Evolutionary conservation across 1,140 invertebrate genomes (phyloP), one percentile per base, ranked within the genome.

Genomic region (Heliconius hewitsoni): DNA sequence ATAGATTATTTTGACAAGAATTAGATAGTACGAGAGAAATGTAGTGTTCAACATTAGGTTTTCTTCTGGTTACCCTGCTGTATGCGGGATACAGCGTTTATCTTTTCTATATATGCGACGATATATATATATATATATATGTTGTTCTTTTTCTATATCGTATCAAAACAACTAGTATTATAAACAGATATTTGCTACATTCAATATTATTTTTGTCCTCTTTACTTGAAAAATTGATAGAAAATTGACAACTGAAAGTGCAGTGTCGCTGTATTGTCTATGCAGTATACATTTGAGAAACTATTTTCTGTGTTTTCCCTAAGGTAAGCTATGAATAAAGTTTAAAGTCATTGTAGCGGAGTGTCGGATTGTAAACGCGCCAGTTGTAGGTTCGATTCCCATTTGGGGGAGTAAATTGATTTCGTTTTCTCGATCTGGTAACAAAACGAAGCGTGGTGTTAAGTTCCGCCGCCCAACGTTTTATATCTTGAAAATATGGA

Each of bases 301-400:
- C 60, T 66, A 27, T 27, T 60, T 60, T 27, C 9, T 66, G 60
- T 57, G n/a, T 66, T 23, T 66, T 66, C 60, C n/a, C 60, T 66
- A 66, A 66, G 23, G 60, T 66, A 66, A 1, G 4, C 23, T 27
- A 66, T 11, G 23, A 66, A 66, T 66, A 66, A 13, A 66, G 19
- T 30, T 66, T 66, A 1, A 27, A 60, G 5, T 4, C 18, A 52
- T 19, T 19, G 50, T 52, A 6, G 18, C 2, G 50, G 5, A 52
- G 16, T 16, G 4, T 18, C 1, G 18, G 16, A 52, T 16, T 52
- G 18, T 52, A 52, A 52, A 1, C 4, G 5, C 13, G 6, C 16
- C 16, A 6, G 18, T 19, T 52, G 16, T 52, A 19, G 5, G 4
- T 52, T 52, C 50, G 5, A 52, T 52, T 19, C 50, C 50, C 16